Percentiles rank a stretch among this genome's conserved stretches.
Evolutionary conservation across 2,888 invertebrate genomes (phyloP).

Genomic region (Aphodius granarius): DNA sequence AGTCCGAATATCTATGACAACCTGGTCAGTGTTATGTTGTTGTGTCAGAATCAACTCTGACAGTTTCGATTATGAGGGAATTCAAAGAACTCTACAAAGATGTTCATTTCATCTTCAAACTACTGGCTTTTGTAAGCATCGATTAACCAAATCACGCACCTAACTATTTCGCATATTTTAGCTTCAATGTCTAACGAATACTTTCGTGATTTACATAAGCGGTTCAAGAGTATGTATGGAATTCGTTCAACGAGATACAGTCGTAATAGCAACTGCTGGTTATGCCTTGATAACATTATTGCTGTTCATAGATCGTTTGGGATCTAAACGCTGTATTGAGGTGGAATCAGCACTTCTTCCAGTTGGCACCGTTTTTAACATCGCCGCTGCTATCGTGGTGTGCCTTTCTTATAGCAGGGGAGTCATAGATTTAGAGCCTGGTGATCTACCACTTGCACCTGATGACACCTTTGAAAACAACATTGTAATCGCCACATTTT

Average conservation of each 20-base stretch:
- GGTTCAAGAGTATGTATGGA: background rate
- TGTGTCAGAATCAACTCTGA: too few relatives aligned
- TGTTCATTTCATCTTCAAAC: background rate
- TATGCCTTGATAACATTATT: background rate
- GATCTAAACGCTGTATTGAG: background rate
- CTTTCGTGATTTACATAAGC: background rate
- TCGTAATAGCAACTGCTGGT: background rate
- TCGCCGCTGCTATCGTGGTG: background rate
- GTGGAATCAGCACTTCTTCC: background rate
- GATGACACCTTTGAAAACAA: background rate
- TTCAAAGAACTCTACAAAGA: background rate
- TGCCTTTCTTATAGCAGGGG: background rate
- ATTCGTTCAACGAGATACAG: background rate
- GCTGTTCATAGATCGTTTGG: background rate
- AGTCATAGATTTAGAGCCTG: background rate
- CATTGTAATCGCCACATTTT: background rate
- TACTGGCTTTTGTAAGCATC: background rate
- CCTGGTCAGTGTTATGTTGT: too few relatives aligned
- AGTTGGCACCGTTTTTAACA: background rate
- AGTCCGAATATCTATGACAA: too few relatives aligned
- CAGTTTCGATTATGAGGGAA: too few relatives aligned
- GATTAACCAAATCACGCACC: background rate
- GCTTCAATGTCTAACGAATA: background rate
- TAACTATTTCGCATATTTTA: background rate
- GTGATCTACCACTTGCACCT: background rate